A percentile compares a stretch with the other conserved stretches of the same genome.
Evolutionary conservation across 2,797 vertebrate genomes (phyloP).

Genomic region (Molossus molossus): DNA sequence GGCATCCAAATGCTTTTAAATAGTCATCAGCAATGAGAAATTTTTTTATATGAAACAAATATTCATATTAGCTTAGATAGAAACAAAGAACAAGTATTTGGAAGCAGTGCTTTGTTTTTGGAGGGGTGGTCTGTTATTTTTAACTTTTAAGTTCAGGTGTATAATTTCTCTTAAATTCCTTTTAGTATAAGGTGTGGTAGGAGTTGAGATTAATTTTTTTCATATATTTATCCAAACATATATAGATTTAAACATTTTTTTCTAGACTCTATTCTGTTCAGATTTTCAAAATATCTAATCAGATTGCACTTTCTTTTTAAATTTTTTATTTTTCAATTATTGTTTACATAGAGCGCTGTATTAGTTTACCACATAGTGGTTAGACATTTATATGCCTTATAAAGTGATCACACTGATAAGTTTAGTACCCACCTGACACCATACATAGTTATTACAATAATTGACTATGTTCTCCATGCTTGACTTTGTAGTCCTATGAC

Average conservation of each 20-base stretch:
- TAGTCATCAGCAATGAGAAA: not conserved
- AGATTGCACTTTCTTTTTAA: not conserved
- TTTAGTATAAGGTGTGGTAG: not conserved
- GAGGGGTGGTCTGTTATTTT: not conserved
- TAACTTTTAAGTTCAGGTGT: not conserved
- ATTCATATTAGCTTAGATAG: not conserved
- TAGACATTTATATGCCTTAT: not conserved
- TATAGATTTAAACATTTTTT: not conserved
- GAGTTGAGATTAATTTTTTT: not conserved
- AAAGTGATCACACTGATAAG: not conserved
- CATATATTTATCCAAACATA: not conserved
- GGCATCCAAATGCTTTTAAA: not conserved
- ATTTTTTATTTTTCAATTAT: not conserved
- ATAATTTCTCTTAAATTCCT: not conserved
- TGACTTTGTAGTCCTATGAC: not conserved
- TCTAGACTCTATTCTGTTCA: not conserved
- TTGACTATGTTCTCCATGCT: not conserved
- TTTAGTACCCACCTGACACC: not conserved
- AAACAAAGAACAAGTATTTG: not conserved
- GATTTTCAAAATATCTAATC: not conserved
- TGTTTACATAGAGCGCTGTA: not conserved
- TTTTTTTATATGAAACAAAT: slow-evolving; percentile 10
- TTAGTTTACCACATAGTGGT: not conserved
- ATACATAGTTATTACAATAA: not conserved
- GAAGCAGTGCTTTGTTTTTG: not conserved